Base-by-base conservation (phyloP, 2,113 vertebrate genomes). In the Cynoglossus semilaevis region DNA sequence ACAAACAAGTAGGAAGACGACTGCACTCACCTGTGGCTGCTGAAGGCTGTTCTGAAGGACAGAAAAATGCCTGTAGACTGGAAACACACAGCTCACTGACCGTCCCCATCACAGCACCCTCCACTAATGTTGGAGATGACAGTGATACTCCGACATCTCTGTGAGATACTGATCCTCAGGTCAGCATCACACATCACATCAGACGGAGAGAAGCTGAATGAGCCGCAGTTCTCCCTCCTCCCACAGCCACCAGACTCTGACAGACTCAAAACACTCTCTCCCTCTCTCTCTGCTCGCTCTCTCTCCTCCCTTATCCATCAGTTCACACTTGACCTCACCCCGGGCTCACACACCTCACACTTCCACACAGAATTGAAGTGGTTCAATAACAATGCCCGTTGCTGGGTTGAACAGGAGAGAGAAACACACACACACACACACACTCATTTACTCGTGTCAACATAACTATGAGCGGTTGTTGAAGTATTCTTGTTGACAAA, bases 1-100 rank as follows among this genome's bases (percentile, higher is more conserved):
- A 29, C 22, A 29, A 2, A 29, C 22, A 29, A 29, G 22, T 29
- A 29, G 22, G 6, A 29, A 6, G 22, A 29, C 22, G 6, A 29
- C 22, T 6, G 61, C 45, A 19, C 90, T 74, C 51, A 91, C 90
- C 88, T 88, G 86, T 67, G 29, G 84, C 45, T 67, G 78, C 64
- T 77, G 81, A 74, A 63, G 85, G 73, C 44, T 55, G 60, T 2
- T 90, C 85, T 0, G 90, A 84, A 17, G 93, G 92, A 76, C 91
- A 93, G 45, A 95, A 88, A 81, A 95, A 95, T 0, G 94, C 93
- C 90, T 95, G 93, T 81, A 95, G 94, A 58, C 93, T 95, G 87
- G 93, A 95, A 34, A 91, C 92, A 38, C 94, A 95, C 60, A 95
- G 92, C 88, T 95, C 93, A 50, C 93, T 93, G 62, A 95, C 93